Conservation (phyloP, 92 coral and sea anemone genomes). For the Micromussa lordhowensis region DNA sequence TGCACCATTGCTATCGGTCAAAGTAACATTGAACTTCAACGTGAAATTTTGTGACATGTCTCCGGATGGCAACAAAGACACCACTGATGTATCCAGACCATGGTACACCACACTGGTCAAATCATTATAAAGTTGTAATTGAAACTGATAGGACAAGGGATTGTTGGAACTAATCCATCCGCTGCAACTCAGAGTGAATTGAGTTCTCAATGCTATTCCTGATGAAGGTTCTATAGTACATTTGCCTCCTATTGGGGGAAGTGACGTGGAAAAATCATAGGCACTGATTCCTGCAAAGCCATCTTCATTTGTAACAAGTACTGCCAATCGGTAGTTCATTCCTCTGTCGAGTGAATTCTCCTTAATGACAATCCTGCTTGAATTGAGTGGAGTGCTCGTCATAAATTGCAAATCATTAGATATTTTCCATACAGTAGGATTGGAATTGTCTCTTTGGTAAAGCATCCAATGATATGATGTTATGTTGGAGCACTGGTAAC, state of each 20-base stretch:
- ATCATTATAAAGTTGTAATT: neutral
- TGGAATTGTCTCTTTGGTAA: neutral
- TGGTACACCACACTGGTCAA: slow-evolving; percentile 8
- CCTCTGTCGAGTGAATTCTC: neutral
- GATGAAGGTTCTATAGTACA: slow-evolving; percentile 13
- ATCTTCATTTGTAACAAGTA: neutral
- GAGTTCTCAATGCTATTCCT: slow-evolving; percentile 21
- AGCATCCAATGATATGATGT: slow-evolving; percentile 8
- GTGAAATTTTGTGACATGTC: neutral
- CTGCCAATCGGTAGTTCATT: slow-evolving; percentile 1
- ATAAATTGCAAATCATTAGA: neutral
- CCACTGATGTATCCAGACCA: neutral
- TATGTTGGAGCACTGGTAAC: neutral
- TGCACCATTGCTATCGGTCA: slow-evolving; percentile 13
- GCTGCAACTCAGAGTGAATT: slow-evolving; percentile 20
- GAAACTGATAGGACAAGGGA: slow-evolving; percentile 31
- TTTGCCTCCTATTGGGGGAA: slow-evolving; percentile 12
- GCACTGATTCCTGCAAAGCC: slow-evolving; percentile 10
- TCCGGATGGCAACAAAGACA: slow-evolving; percentile 8
- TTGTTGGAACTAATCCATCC: neutral
- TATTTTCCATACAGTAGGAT: neutral
- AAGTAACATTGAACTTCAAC: slow-evolving; percentile 10
- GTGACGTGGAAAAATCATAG: neutral
- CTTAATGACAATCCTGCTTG: slow-evolving; percentile 16
- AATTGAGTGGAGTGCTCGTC: slow-evolving; percentile 6